Conservation (phyloP, 2,113 vertebrate genomes). For the Suncus etruscus region DNA sequence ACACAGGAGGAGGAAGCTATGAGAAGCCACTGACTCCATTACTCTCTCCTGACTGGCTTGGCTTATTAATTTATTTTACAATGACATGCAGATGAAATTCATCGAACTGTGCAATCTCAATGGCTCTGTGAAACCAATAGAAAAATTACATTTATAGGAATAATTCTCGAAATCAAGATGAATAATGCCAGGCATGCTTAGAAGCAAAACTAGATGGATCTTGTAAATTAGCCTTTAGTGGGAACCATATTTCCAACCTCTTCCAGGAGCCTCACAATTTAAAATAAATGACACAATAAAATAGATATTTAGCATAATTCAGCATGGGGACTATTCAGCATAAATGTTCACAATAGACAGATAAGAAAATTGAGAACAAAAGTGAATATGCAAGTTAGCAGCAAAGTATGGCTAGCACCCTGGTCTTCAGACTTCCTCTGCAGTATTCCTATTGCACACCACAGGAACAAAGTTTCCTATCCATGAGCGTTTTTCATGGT, state of each 20-base stretch:
- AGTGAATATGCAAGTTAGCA: neutral
- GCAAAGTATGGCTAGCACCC: neutral
- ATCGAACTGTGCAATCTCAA: conserved; percentile 36
- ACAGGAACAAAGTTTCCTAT: conserved; percentile 8
- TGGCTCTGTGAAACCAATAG: conserved; percentile 50
- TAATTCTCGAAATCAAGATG: conserved; percentile 73
- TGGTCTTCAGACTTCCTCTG: neutral
- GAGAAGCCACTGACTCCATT: no score
- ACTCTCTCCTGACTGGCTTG: no score
- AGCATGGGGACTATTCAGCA: neutral
- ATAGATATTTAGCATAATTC: neutral
- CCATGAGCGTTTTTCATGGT: neutral
- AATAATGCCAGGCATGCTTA: conserved; percentile 55
- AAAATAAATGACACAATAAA: conserved; percentile 43
- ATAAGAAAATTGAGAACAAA: conserved; percentile 46
- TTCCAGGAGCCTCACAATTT: neutral
- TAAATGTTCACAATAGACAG: conserved; percentile 22
- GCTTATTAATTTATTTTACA: no score
- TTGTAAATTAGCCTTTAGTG: conserved; percentile 59
- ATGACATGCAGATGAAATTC: conserved; percentile 41
- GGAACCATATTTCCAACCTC: conserved; percentile 40
- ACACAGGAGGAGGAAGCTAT: no score
- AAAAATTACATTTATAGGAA: conserved; percentile 67
- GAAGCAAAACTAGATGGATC: conserved; percentile 30
- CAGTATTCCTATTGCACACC: neutral